A percentile compares a stretch with the other conserved stretches of the same genome.
phyloP scores from a whole-genome alignment of 2,797 vertebrate species.

The Silurus lanzhouensis region DNA sequence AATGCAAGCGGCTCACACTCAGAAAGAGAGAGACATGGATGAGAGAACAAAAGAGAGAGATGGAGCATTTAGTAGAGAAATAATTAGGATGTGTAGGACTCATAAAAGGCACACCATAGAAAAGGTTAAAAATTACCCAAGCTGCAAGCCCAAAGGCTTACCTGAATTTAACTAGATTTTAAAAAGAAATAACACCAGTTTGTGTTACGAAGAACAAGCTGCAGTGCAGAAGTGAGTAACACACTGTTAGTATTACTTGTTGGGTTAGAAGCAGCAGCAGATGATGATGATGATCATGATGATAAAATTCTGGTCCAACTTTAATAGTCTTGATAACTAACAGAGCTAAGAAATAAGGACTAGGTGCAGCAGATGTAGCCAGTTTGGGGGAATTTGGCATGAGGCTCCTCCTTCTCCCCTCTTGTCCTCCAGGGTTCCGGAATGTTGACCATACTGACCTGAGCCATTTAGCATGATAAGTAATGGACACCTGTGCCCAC shows the following conservation, averaged over 20 bases:
- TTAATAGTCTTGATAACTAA: conserved; percentile 25
- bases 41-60: conserved; percentile 31
- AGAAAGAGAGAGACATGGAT: conserved; percentile 34
- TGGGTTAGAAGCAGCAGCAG: conserved; percentile 27
- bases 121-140: conserved; percentile 50
- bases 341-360: neutral
- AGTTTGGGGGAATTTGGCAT: conserved; percentile 34
- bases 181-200: conserved; percentile 39
- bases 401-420: conserved; percentile 21
- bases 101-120: conserved; percentile 49
- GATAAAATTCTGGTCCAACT: neutral
- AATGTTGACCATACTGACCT: conserved; percentile 56
- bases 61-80: conserved; percentile 46
- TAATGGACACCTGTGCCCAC: conserved; percentile 56
- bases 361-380: conserved; percentile 23
- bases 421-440: conserved; percentile 52
- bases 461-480: conserved; percentile 54
- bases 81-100: conserved; percentile 59
- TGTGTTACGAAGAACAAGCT: conserved; percentile 32
- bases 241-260: conserved; percentile 29
- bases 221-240: conserved; percentile 23
- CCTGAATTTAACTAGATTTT: conserved; percentile 44
- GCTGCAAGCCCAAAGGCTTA: conserved; percentile 50
- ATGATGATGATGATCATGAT: neutral
- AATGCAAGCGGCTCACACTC: conserved; percentile 37